Conservation (phyloP, 2,888 invertebrate species). For the Clunio marinus region DNA sequence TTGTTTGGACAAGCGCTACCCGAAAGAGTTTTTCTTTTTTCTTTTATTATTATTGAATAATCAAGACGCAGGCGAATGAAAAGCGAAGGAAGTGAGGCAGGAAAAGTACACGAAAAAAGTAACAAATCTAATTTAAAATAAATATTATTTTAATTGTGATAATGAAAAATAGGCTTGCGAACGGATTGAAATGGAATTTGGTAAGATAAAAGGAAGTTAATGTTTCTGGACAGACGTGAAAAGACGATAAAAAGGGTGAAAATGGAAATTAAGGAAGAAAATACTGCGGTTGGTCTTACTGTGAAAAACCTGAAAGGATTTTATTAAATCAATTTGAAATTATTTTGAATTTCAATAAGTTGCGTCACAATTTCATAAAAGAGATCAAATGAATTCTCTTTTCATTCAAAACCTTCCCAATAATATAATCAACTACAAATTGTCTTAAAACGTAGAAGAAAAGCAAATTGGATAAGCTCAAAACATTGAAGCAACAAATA, state of each 20-base stretch:
- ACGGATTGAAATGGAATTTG: conserved; percentile 18
- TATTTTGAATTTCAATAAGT: too few relatives aligned
- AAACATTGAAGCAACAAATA: conserved; percentile 2
- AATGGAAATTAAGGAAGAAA: conserved; percentile 8
- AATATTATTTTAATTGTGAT: conserved; percentile 37
- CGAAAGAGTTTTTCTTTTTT: not conserved
- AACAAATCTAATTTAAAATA: conserved; percentile 36
- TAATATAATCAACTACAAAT: too few relatives aligned
- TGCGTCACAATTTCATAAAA: too few relatives aligned
- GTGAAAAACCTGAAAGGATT: too few relatives aligned
- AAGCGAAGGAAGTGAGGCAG: not conserved
- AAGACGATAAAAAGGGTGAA: not conserved
- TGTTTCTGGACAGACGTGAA: not conserved
- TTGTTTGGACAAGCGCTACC: conserved; percentile 33
- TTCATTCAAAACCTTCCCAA: too few relatives aligned
- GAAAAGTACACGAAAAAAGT: conserved; percentile 18
- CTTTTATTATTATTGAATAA: conserved; percentile 27
- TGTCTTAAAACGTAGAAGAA: not conserved
- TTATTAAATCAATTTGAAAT: too few relatives aligned
- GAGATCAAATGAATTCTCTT: too few relatives aligned
- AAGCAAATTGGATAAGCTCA: not conserved
- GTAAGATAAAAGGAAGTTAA: not conserved
- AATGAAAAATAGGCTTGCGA: conserved; percentile 11
- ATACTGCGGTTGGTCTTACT: conserved; percentile 26
- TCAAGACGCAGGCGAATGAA: not conserved